Evolutionary conservation across 2,797 vertebrate genomes (phyloP).

Genomic region (Carcharodon carcharias): DNA sequence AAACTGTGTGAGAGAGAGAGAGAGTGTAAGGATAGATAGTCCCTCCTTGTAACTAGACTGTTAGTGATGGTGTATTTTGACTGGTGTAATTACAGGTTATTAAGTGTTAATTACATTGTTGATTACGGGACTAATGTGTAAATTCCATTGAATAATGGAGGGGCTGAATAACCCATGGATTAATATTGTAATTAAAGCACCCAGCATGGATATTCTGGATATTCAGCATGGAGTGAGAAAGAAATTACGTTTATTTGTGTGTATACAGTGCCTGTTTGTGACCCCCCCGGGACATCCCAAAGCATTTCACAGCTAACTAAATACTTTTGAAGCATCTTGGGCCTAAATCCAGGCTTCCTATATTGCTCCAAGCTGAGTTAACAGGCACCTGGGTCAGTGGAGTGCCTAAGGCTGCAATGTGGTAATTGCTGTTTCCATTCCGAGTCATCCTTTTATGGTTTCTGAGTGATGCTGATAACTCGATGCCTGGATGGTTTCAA

Average conservation of each 20-base stretch:
- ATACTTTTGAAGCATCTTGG: neutral
- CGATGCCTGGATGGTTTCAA: neutral
- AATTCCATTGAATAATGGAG: neutral
- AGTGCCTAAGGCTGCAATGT: neutral
- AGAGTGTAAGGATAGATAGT: neutral
- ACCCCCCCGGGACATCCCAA: neutral
- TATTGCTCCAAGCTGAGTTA: neutral
- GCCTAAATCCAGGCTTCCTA: neutral
- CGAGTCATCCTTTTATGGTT: neutral
- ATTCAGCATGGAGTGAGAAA: neutral
- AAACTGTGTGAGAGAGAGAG: neutral
- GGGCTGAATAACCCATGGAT: neutral
- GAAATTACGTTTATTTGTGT: neutral
- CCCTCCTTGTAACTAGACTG: neutral
- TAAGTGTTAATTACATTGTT: slow-evolving; percentile 12
- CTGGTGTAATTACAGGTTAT: slow-evolving; percentile 3
- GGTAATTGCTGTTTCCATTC: neutral
- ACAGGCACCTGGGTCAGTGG: neutral
- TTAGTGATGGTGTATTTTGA: neutral
- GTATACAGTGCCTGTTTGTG: too few relatives aligned
- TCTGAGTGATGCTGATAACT: neutral
- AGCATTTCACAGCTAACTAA: neutral
- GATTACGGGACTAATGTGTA: neutral
- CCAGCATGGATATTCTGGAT: neutral
- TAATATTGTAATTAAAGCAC: neutral